These are phyloP conservation scores for Mesitornis unicolor DNA, from an alignment of 2,113 vertebrate species.

Conservation along the genomic window DNA sequence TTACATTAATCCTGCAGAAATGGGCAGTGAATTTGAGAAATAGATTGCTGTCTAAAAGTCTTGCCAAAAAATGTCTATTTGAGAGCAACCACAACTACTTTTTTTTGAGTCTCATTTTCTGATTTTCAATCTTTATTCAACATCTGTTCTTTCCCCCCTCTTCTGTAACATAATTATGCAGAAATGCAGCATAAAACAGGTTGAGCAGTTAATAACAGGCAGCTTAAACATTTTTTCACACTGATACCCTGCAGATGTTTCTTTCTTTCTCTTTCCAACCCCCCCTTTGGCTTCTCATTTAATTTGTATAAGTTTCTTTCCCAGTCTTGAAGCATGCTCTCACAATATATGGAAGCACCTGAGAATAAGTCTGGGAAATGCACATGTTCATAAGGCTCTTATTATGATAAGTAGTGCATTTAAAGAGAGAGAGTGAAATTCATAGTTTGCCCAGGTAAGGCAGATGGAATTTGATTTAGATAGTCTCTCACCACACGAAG, in stretches of 20 bases:
- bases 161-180: slow-evolving; percentile 57
- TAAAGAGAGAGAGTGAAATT: neutral
- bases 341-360: slow-evolving; percentile 40
- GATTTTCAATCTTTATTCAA: slow-evolving; percentile 58
- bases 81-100: slow-evolving; percentile 11
- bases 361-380: slow-evolving; percentile 34
- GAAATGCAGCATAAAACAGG: slow-evolving; percentile 56
- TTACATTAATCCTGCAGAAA: slow-evolving; percentile 70
- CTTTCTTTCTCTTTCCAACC: neutral
- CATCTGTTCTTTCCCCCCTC: slow-evolving; percentile 59
- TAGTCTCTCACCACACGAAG: neutral
- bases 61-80: slow-evolving; percentile 42
- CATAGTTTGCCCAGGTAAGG: neutral
- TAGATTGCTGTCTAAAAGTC: slow-evolving; percentile 48
- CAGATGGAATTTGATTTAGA: neutral
- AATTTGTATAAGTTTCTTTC: slow-evolving; percentile 37
- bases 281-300: neutral
- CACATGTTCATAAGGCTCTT: neutral
- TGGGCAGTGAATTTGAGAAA: slow-evolving; percentile 56
- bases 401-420: neutral
- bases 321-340: slow-evolving; percentile 14
- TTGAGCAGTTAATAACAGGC: slow-evolving; percentile 59
- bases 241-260: slow-evolving; percentile 57
- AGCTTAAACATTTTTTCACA: slow-evolving; percentile 58
- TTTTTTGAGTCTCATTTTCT: slow-evolving; percentile 44